Evolutionary conservation across 2,888 invertebrate genomes (phyloP).

Genomic region (Leucophenga montana): DNA sequence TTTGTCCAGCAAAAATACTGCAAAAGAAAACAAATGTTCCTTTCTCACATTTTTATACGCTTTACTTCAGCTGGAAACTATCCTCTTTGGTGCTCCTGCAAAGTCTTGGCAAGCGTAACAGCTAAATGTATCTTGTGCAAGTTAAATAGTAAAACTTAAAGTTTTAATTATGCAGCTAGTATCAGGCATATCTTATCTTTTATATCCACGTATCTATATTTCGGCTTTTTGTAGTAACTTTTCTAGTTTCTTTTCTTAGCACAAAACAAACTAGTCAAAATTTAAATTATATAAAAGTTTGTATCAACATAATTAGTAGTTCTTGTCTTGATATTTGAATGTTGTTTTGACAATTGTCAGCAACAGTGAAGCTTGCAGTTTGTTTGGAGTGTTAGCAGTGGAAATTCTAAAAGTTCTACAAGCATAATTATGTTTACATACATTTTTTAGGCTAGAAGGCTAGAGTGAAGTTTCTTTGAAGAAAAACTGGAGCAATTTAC

Average conservation of each 20-base stretch:
- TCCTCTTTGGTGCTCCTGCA: not conserved
- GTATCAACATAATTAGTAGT: conserved; percentile 65
- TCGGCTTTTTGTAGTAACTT: not conserved
- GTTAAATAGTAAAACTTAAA: conserved; percentile 63
- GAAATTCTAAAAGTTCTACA: conserved; percentile 35
- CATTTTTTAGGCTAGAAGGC: conserved; percentile 39
- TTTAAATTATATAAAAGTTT: conserved; percentile 50
- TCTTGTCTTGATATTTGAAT: conserved; percentile 42
- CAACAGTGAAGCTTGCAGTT: no score
- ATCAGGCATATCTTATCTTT: not conserved
- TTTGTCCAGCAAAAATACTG: conserved; percentile 40
- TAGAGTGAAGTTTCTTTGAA: no score
- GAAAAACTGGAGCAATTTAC: no score
- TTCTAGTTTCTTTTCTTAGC: conserved; percentile 28
- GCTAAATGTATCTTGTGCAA: conserved; percentile 40
- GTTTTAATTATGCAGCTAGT: conserved; percentile 67
- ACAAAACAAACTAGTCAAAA: conserved; percentile 32
- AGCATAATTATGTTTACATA: conserved; percentile 37
- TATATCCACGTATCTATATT: conserved; percentile 28
- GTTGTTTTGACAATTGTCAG: not conserved
- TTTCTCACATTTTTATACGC: conserved; percentile 49
- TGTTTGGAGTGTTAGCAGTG: conserved; percentile 22
- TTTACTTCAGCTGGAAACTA: not conserved
- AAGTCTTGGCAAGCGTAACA: no score
- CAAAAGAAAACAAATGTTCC: conserved; percentile 40